Evolutionary conservation across 1,140 invertebrate genomes (phyloP).

Genomic region (Melipona quadrifasciata): DNA sequence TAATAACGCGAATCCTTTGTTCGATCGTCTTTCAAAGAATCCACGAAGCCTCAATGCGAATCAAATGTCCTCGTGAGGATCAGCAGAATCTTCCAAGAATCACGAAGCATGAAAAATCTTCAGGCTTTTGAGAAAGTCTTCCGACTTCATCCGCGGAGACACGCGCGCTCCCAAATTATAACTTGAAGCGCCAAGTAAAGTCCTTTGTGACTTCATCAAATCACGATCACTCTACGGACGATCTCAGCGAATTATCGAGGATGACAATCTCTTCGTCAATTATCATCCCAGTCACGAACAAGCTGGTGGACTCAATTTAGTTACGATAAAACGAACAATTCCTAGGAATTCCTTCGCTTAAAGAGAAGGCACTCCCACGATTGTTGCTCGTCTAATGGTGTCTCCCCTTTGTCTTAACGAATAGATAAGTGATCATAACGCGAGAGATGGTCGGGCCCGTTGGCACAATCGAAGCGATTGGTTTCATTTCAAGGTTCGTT

Average conservation of each 20-base stretch:
- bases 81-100: too few species aligned
- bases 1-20: too few species aligned
- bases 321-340: background rate
- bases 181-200: too few species aligned
- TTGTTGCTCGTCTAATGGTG: background rate
- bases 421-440: background rate
- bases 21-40: too few species aligned
- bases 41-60: too few species aligned
- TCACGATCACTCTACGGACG: too few species aligned
- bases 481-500: constrained; percentile 1
- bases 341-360: background rate
- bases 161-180: too few species aligned
- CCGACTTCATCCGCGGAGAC: too few species aligned
- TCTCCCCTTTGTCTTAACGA: background rate
- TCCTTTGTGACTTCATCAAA: too few species aligned
- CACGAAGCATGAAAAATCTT: too few species aligned
- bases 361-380: background rate
- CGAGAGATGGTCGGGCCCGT: constrained; percentile 2
- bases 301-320: background rate
- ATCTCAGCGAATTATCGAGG: background rate
- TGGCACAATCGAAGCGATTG: background rate
- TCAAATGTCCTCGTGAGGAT: too few species aligned
- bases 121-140: too few species aligned
- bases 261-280: background rate
- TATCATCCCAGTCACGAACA: background rate